A percentile compares a stretch with the other conserved stretches of the same genome.
Conservation (phyloP, 1,140 invertebrate genomes). For the Drosophila guanche region DNA sequence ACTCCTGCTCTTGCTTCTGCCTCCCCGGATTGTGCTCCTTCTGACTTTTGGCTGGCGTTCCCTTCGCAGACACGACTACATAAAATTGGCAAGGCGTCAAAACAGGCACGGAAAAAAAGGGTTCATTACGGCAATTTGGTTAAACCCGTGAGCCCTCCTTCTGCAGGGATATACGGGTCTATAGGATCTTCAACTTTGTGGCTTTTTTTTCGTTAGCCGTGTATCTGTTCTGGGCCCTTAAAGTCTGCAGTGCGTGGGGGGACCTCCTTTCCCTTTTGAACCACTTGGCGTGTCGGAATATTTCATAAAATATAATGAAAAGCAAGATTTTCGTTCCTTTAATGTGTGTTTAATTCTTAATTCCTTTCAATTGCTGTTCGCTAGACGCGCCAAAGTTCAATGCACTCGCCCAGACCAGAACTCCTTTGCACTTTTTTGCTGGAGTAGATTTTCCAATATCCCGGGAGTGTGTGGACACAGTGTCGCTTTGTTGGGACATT, state of each 20-base stretch:
- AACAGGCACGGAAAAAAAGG: conserved; percentile 62
- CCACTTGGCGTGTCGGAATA: conserved; percentile 49
- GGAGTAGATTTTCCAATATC: conserved; percentile 11
- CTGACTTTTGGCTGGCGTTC: conserved; percentile 29
- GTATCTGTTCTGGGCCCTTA: conserved; percentile 31
- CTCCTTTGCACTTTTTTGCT: conserved; percentile 6
- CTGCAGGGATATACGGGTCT: conserved; percentile 7
- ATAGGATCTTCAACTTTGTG: conserved; percentile 52
- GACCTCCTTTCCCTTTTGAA: conserved; percentile 40
- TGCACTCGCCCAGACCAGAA: conserved; percentile 30
- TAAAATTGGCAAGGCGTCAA: conserved; percentile 62
- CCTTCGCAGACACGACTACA: conserved; percentile 74
- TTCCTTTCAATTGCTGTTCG: conserved; percentile 20
- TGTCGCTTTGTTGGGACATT: conserved; percentile 43
- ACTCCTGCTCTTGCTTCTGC: neutral
- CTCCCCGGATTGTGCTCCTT: conserved; percentile 36
- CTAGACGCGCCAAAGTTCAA: conserved; percentile 45
- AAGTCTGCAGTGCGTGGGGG: conserved; percentile 41
- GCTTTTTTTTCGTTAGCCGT: conserved; percentile 22
- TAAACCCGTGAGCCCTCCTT: conserved; percentile 62
- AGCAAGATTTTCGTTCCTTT: conserved; percentile 54
- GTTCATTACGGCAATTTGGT: conserved; percentile 82
- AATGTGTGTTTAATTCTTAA: conserved; percentile 20
- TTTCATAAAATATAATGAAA: conserved; percentile 79
- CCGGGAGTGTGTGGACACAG: conserved; percentile 20